phyloP scores from a whole-genome alignment of 2,888 invertebrate species.

The Ichneumoninae sp. region DNA sequence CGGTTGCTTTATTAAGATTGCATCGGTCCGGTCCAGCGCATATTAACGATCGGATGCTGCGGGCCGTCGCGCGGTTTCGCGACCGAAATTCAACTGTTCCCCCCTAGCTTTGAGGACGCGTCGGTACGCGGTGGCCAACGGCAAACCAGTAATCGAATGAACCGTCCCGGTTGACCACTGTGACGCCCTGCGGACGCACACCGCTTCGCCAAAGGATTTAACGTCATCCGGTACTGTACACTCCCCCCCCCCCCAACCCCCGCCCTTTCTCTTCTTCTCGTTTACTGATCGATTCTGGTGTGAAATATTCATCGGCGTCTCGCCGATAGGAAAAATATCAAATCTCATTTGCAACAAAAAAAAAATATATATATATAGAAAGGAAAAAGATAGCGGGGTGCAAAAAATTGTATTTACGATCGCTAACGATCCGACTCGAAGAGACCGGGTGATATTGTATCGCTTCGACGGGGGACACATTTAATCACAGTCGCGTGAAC shows the following conservation, averaged over 20 bases:
- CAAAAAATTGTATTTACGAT: conserved; percentile 1
- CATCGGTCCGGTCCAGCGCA: conserved; percentile 37
- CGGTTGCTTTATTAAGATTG: conserved; percentile 62
- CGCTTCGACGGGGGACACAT: conserved; percentile 39
- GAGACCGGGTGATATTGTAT: conserved; percentile 42
- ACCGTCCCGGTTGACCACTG: conserved; percentile 43
- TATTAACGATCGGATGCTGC: conserved; percentile 58
- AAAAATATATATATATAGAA: neutral
- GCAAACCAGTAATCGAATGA: conserved; percentile 64
- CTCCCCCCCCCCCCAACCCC: neutral
- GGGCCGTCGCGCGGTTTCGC: conserved; percentile 37
- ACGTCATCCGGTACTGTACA: neutral
- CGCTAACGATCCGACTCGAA: neutral
- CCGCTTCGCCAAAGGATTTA: conserved; percentile 27
- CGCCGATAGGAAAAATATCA: neutral
- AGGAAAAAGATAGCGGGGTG: neutral
- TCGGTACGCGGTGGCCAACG: conserved; percentile 48
- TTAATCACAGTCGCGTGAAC: conserved; percentile 30
- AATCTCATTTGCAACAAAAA: neutral
- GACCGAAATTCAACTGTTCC: conserved; percentile 60
- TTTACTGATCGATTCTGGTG: neutral
- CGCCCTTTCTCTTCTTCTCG: neutral
- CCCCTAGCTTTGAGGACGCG: conserved; percentile 25
- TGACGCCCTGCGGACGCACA: conserved; percentile 30
- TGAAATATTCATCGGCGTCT: neutral